A percentile compares a stretch with the other conserved stretches of the same genome.
phyloP scores from a whole-genome alignment of 2,113 vertebrate species.

The Electrona antarctica region DNA sequence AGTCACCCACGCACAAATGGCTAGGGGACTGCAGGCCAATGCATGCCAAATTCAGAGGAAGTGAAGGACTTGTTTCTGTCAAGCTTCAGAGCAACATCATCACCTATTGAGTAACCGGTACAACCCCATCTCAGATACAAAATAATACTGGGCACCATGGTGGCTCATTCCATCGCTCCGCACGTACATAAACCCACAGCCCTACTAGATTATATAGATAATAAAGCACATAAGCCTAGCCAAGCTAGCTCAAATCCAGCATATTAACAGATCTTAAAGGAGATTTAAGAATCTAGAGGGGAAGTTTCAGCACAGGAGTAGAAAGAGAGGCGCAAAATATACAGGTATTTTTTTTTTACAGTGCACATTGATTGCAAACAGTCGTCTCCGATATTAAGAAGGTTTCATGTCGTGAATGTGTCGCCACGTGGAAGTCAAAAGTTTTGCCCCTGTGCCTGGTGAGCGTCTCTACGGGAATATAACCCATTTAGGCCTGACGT shows the following conservation, averaged over 20 bases:
- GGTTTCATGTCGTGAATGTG: constrained; percentile 49
- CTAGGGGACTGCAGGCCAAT: no score
- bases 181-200: constrained; percentile 52
- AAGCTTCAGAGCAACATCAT: constrained; percentile 32
- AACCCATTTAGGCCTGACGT: no score
- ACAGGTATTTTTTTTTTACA: constrained; percentile 61
- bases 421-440: constrained; percentile 60
- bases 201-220: constrained; percentile 50
- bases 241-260: constrained; percentile 57
- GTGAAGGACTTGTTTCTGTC: no score
- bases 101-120: constrained; percentile 27
- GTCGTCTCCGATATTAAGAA: constrained; percentile 60
- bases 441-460: constrained; percentile 69
- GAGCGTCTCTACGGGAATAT: constrained; percentile 44
- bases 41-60: no score
- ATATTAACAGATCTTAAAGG: constrained; percentile 57
- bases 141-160: constrained; percentile 70
- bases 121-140: constrained; percentile 38
- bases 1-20: no score
- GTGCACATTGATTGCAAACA: constrained; percentile 72
- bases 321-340: constrained; percentile 62
- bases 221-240: constrained; percentile 57
- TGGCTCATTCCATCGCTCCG: constrained; percentile 59
- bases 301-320: constrained; percentile 64
- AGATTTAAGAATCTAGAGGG: constrained; percentile 51